Conservation (phyloP, 2,113 vertebrate genomes). For the Trematomus loennbergii region DNA sequence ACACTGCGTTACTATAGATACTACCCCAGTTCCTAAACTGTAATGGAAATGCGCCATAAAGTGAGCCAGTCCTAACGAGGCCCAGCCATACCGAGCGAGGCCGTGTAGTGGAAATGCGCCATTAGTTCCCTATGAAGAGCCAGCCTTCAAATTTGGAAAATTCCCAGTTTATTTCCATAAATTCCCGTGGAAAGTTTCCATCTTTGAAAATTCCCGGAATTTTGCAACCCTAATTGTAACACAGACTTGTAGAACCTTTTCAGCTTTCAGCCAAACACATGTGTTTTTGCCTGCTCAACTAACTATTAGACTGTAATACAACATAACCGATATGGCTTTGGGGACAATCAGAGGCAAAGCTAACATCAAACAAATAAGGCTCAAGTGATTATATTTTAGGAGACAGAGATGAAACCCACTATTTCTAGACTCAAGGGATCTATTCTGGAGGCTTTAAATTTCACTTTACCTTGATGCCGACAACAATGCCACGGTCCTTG, state of each 20-base stretch:
- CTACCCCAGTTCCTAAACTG: too few species aligned
- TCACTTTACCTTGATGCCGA: slow-evolving; percentile 93
- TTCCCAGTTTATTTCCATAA: too few species aligned
- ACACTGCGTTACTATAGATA: too few species aligned
- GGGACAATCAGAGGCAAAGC: neutral
- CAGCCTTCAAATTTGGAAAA: too few species aligned
- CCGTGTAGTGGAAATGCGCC: too few species aligned
- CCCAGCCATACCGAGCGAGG: too few species aligned
- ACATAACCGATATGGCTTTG: neutral
- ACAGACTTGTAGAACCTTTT: neutral
- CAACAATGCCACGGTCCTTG: slow-evolving; percentile 93
- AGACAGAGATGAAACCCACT: neutral
- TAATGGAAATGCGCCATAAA: too few species aligned
- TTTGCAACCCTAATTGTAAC: too few species aligned
- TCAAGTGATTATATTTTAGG: neutral
- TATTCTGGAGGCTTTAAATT: neutral
- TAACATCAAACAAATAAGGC: neutral
- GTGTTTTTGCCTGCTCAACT: neutral
- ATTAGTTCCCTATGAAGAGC: too few species aligned
- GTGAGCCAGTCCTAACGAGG: too few species aligned
- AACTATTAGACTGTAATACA: neutral
- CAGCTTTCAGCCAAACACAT: slow-evolving; percentile 12
- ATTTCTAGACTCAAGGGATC: neutral
- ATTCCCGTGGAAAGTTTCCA: too few species aligned
- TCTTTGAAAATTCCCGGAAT: too few species aligned